These are phyloP conservation scores for Cantharis nigra DNA, from an alignment of 2,888 invertebrate species.

Conservation along the genomic window DNA sequence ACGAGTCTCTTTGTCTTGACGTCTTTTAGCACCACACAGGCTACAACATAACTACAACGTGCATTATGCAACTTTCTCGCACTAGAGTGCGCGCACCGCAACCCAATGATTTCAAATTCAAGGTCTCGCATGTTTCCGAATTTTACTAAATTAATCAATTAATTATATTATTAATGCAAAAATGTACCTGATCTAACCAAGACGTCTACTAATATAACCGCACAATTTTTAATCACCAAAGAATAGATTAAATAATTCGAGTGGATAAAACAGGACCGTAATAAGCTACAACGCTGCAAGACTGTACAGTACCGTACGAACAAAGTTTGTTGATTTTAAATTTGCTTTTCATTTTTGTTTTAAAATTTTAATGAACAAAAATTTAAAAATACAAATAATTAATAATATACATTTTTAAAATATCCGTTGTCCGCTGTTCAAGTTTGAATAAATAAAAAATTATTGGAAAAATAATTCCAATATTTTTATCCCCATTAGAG, in stretches of 20 bases:
- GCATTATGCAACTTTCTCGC: constrained; percentile 5
- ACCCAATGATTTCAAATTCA: constrained; percentile 5
- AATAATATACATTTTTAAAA: too few species aligned
- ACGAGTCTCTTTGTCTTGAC: constrained; percentile 26
- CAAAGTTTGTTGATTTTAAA: not conserved
- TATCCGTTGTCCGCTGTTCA: too few species aligned
- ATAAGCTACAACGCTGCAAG: fast-evolving
- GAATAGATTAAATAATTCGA: not conserved
- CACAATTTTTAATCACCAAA: not conserved
- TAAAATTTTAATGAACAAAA: too few species aligned
- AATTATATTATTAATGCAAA: not conserved
- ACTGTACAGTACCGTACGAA: not conserved
- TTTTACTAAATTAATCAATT: not conserved
- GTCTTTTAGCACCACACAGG: constrained; percentile 26
- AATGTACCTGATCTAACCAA: not conserved
- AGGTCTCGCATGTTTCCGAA: not conserved
- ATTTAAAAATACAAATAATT: too few species aligned
- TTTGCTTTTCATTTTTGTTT: too few species aligned
- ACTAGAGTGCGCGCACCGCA: constrained; percentile 7
- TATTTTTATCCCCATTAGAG: too few species aligned
- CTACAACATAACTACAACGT: constrained; percentile 23
- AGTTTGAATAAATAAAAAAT: too few species aligned
- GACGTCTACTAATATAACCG: not conserved
- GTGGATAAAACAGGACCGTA: not conserved
- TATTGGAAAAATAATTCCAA: too few species aligned